Evolutionary conservation across 2,888 invertebrate genomes (phyloP), one percentile per base, ranked within the genome.

Genomic region (Dascillus cervinus): DNA sequence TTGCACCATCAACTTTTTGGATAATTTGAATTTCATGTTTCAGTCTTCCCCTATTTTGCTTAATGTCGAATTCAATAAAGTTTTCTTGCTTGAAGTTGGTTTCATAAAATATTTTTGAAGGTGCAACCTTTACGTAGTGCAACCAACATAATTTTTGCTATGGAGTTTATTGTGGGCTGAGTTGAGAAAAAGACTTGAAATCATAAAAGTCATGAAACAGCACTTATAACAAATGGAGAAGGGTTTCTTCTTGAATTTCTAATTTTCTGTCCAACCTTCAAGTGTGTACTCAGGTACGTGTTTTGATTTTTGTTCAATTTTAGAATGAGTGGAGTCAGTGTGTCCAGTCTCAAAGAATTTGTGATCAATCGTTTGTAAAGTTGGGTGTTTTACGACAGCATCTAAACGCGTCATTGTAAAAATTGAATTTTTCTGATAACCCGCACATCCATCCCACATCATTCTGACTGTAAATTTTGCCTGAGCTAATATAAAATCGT

Each of bases 251-350:
- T 34, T 10, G 45, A 23, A 28, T 29, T 24, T 42, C 45, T 22
- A 22, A 48, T 47, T n/a, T 33, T 47, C 43, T 8, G 46, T 40
- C 39, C 43, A 42, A 1, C 35, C 46, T 25, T 52, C 51, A 24
- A 48, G 48, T 9, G 39, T 49, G 32, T 52, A 53, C 8, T 51
- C 44, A 4, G 51, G 44, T 25, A 44, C 39, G 29, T 45, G 40
- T 33, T 51, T 52, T 13, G 40, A 26, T 37, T 51, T 53, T 13
- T 32, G 26, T 46, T 52, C 50, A 24, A 46, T 45, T 47, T 52
- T 50, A 3, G 45, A 51, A 27, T 52, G 52, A 8, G 47, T 44
- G 5, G 42, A 46, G 26, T 49, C 42, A 2, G 38, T 44, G 13
- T 46, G 42, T 4, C 44, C 41, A 6, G 31, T 22, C 22, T 40